These are phyloP conservation scores for Notodonta ziczac DNA, from an alignment of 2,888 invertebrate species.

Conservation along the genomic window DNA sequence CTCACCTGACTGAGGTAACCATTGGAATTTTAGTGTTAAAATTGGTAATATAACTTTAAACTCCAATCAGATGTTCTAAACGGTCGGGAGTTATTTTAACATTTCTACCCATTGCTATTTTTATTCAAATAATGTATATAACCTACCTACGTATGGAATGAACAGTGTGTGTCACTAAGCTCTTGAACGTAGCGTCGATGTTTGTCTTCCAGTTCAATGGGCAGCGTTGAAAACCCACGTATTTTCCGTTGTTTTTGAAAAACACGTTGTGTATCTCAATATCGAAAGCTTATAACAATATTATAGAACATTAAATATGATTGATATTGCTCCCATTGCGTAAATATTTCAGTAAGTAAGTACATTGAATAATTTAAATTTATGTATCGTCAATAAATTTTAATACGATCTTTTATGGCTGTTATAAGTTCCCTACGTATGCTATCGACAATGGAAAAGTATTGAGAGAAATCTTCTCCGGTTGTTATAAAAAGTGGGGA, in stretches of 20 bases:
- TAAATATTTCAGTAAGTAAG: background rate
- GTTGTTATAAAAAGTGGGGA: no score
- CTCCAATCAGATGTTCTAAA: no score
- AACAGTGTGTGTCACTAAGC: background rate
- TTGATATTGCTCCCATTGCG: background rate
- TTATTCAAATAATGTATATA: no score
- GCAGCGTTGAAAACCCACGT: background rate
- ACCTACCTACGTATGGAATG: no score
- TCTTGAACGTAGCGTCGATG: background rate
- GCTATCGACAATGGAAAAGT: no score
- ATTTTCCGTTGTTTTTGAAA: background rate
- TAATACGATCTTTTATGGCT: background rate
- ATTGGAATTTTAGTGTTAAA: background rate
- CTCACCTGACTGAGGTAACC: slow-evolving; percentile 18
- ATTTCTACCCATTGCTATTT: no score
- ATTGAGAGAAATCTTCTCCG: no score
- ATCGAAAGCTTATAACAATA: background rate
- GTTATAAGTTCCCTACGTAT: background rate
- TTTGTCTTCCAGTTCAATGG: background rate
- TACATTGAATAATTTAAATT: background rate
- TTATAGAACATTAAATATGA: slow-evolving; percentile 1
- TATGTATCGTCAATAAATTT: background rate
- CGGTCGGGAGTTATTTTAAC: no score
- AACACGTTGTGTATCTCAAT: background rate
- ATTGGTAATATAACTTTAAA: background rate